Conservation (phyloP, 2,797 vertebrate genomes). For the Megaceryle alcyon region DNA sequence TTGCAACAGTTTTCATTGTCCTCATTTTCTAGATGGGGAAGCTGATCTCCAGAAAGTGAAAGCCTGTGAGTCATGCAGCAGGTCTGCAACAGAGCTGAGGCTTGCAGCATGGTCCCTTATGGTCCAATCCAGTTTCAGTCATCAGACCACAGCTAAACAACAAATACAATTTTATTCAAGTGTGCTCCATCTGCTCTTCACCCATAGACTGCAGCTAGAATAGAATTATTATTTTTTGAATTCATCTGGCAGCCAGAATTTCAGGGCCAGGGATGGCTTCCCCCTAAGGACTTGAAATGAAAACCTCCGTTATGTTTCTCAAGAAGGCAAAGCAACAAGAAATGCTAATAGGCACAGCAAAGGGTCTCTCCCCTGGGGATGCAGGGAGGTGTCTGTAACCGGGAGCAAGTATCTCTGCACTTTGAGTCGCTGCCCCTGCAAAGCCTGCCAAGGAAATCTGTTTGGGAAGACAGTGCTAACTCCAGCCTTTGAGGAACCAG, state of each 20-base stretch:
- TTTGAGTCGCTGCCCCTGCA: neutral
- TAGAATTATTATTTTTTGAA: conserved; percentile 16
- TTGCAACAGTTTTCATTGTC: neutral
- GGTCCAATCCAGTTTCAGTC: neutral
- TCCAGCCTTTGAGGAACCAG: neutral
- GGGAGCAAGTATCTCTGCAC: neutral
- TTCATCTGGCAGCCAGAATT: conserved; percentile 17
- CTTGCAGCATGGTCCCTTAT: neutral
- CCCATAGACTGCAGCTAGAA: neutral
- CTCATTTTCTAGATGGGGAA: neutral
- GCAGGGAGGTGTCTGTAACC: neutral
- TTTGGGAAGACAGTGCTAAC: neutral
- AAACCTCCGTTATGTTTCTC: conserved; percentile 36
- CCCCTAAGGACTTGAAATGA: conserved; percentile 7
- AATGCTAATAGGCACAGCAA: neutral
- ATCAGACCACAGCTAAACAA: neutral
- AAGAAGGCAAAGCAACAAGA: conserved; percentile 1
- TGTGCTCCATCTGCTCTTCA: neutral
- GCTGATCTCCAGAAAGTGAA: neutral
- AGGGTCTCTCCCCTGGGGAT: neutral
- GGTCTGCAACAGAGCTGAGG: neutral
- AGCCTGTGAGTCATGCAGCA: neutral
- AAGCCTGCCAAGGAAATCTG: conserved; percentile 19
- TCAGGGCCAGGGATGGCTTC: neutral
- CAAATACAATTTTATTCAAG: conserved; percentile 12